Percentiles rank a stretch among this genome's conserved stretches.
These are phyloP conservation scores for Megalurothrips usitatus DNA, from an alignment of 2,888 invertebrate species.

Conservation along the genomic window DNA sequence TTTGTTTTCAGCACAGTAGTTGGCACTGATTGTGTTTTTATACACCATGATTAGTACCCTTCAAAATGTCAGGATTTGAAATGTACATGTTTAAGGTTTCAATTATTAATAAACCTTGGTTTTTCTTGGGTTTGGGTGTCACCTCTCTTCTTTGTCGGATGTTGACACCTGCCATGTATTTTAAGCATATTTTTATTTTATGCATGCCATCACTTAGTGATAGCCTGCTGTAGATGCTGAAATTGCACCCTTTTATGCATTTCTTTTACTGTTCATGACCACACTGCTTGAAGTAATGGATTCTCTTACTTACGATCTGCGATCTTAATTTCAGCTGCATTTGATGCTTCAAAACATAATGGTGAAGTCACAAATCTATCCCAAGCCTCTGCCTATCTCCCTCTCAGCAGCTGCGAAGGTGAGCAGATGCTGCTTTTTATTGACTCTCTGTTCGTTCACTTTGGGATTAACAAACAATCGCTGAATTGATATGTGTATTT, in stretches of 20 bases:
- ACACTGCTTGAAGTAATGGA: not conserved
- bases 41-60: too few relatives aligned
- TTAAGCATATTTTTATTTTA: not conserved
- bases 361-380: conserved; percentile 14
- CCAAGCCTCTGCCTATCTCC: conserved; percentile 22
- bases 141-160: too few relatives aligned
- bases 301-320: conserved; percentile 1
- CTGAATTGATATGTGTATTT: too few relatives aligned
- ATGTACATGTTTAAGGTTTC: too few relatives aligned
- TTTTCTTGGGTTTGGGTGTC: too few relatives aligned
- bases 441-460: too few relatives aligned
- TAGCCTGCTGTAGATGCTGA: not conserved
- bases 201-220: not conserved
- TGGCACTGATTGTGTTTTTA: too few relatives aligned
- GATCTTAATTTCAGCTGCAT: conserved; percentile 23
- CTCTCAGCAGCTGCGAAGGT: conserved; percentile 21
- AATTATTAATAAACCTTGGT: too few relatives aligned
- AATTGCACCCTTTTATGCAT: not conserved
- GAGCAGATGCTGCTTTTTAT: not conserved
- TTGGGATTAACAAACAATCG: too few relatives aligned
- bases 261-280: not conserved
- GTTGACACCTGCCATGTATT: not conserved
- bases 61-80: too few relatives aligned
- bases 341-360: conserved; percentile 19
- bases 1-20: too few relatives aligned